Conservation (phyloP, 1,140 invertebrate genomes). For the Colletes latitarsis region DNA sequence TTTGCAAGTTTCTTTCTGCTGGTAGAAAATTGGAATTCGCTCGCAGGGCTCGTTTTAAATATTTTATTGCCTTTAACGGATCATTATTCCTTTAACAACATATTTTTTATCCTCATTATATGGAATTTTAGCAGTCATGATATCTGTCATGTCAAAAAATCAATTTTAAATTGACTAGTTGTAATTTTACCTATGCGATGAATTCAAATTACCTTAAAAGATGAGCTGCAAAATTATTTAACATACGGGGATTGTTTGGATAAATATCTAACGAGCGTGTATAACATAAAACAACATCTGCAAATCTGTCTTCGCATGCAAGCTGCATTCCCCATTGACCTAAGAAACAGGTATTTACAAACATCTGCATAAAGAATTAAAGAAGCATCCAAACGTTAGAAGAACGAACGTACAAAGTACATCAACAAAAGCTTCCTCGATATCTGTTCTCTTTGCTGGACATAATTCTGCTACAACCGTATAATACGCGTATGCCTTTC, state of each 20-base stretch:
- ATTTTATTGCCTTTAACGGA: constrained; percentile 67
- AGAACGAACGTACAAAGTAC: constrained; percentile 66
- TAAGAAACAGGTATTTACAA: constrained; percentile 52
- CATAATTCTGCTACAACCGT: constrained; percentile 73
- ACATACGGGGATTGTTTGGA: constrained; percentile 70
- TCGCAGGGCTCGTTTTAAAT: constrained; percentile 66
- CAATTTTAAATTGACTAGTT: constrained; percentile 30
- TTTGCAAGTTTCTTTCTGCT: constrained; percentile 72
- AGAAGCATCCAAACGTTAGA: neutral
- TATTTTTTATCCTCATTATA: constrained; percentile 45
- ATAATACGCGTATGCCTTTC: constrained; percentile 77
- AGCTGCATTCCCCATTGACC: constrained; percentile 74
- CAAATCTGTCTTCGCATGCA: constrained; percentile 57
- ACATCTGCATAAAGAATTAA: constrained; percentile 7
- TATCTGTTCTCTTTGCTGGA: constrained; percentile 68
- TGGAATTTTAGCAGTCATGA: constrained; percentile 50
- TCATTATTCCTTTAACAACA: constrained; percentile 67
- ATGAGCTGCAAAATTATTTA: constrained; percentile 74
- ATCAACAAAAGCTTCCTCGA: constrained; percentile 72
- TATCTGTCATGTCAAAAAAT: constrained; percentile 34
- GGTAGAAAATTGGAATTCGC: constrained; percentile 69
- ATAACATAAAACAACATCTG: constrained; percentile 68
- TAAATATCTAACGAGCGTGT: constrained; percentile 69
- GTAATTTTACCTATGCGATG: constrained; percentile 5
- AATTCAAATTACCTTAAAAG: constrained; percentile 66